Percentiles rank a stretch among this genome's conserved stretches.
phyloP scores from a whole-genome alignment of 2,113 vertebrate species.

The Gorsachius goisagi region DNA sequence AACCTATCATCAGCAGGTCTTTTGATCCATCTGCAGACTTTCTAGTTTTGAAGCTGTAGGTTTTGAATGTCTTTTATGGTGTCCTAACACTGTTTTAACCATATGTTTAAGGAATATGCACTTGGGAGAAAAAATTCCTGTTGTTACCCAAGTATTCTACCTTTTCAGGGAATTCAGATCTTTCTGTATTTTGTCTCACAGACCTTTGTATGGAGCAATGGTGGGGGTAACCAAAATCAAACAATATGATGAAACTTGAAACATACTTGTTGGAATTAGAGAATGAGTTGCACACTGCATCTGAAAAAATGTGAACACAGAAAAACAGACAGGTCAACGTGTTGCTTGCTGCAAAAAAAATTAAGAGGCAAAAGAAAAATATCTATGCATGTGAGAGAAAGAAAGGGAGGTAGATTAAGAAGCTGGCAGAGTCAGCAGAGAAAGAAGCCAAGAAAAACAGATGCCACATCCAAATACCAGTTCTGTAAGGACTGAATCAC shows the following conservation, averaged over 20 bases:
- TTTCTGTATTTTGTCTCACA: neutral
- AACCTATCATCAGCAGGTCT: neutral
- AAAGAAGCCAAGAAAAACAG: conserved; percentile 42
- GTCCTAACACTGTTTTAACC: neutral
- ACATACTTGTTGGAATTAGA: neutral
- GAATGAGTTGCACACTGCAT: neutral
- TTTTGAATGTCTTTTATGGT: neutral
- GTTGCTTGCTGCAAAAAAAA: neutral
- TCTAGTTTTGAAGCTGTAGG: neutral
- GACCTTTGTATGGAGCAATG: neutral
- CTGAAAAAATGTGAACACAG: neutral
- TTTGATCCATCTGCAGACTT: neutral
- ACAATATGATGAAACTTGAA: neutral
- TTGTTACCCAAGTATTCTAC: neutral
- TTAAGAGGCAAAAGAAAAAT: neutral
- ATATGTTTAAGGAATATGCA: neutral
- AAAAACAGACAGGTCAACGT: neutral
- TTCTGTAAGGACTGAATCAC: conserved; percentile 33
- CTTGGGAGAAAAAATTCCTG: neutral
- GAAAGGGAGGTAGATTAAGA: conserved; percentile 1
- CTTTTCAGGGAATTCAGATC: neutral
- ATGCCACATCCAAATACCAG: conserved; percentile 36
- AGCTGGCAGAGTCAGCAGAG: conserved; percentile 26
- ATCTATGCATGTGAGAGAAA: neutral
- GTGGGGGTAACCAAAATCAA: neutral